Evolutionary conservation across 2,797 vertebrate species (phyloP), one percentile per base, ranked within the genome.

Genomic region (Parambassis ranga): DNA sequence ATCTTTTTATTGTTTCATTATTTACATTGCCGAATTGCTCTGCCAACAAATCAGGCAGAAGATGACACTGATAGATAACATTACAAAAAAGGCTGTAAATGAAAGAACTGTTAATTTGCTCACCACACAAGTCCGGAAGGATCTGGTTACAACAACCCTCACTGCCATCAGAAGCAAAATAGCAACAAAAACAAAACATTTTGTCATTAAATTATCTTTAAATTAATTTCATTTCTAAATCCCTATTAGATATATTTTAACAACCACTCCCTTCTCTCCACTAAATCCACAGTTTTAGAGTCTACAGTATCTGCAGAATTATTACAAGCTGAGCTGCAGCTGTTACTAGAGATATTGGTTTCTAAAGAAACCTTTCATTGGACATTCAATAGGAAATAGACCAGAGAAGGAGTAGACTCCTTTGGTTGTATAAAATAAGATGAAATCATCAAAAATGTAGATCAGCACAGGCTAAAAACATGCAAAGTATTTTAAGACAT

Each of bases 1-100:
- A 44, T 80, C 56, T 64, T 83, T 86, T 86, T 77, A 83, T 84
- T 89, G 64, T 85, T 79, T 57, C 67, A 87, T 90, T 90, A 90
- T 90, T 88, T 90, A 90, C 87, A 89, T 75, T 58, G 14, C 78
- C 53, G 36, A 53, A 37, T 73, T 80, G 58, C 22, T 62, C 50
- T 61, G 42, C 10, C 37, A 50, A 69, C 43, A 72, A 41, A 55
- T 35, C 35, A 31, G 57, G 72, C 63, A 69, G 53, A 51, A 47
- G 32, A 65, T 46, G 59, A 57, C 51, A 63, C 41, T 55, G 47
- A 76, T 76, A 19, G 16, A 30, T 62, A 51, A 57, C 31, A 24
- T 72, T 71, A 79, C 13, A 71, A 66, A 69, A 79, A 79, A 5
- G 24, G 51, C 38, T 55, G 49, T 41, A 28, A 55, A 52, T 44